phyloP scores from a whole-genome alignment of 2,797 vertebrate genomes.

The Chloroceryle amazona region DNA sequence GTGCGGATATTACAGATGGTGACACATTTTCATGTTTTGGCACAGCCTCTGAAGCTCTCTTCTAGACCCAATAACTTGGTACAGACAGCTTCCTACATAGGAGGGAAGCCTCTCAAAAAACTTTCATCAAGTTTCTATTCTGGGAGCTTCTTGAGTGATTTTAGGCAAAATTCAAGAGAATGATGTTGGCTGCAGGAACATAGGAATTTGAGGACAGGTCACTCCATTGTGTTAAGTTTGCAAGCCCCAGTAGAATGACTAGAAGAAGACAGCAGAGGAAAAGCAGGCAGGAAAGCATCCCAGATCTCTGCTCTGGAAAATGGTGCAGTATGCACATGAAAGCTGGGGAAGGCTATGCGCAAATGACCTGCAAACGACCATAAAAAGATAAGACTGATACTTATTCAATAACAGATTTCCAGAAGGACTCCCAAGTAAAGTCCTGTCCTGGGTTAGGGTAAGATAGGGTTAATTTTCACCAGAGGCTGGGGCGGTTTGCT shows the following conservation, averaged over 20 bases:
- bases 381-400: not conserved
- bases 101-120: not conserved
- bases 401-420: not conserved
- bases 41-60: not conserved
- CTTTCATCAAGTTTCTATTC: not conserved
- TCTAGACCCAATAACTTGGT: not conserved
- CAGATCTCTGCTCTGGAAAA: not conserved
- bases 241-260: not conserved
- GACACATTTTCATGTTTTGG: not conserved
- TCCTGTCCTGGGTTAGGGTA: too few species aligned
- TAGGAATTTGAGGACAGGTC: not conserved
- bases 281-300: not conserved
- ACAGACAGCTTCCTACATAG: not conserved
- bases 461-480: too few species aligned
- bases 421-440: not conserved
- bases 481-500: too few species aligned
- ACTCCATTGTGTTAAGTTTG: not conserved
- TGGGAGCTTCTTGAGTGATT: not conserved
- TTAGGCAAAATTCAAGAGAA: not conserved
- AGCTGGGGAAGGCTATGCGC: not conserved
- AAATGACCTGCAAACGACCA: not conserved
- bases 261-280: not conserved
- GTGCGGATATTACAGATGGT: not conserved
- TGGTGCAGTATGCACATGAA: rapidly evolving
- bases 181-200: rapidly evolving